These are phyloP conservation scores for Tringa solitaria DNA, from an alignment of 2,113 vertebrate species.

Conservation along the genomic window DNA sequence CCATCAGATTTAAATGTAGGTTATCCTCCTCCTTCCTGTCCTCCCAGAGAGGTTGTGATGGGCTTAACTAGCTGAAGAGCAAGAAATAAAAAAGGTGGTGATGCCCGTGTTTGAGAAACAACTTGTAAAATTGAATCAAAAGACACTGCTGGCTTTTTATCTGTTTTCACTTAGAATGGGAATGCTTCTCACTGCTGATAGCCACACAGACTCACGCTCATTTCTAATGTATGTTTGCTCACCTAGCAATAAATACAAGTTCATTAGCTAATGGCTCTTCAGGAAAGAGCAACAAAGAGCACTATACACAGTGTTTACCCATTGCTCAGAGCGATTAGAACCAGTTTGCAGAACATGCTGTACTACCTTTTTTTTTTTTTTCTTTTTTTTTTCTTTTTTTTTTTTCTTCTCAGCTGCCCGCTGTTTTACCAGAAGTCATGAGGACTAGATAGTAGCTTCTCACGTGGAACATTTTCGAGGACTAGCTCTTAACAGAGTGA, in stretches of 20 bases:
- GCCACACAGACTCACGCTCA: neutral
- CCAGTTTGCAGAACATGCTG: neutral
- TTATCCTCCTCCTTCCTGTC: constrained; percentile 60
- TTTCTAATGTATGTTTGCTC: constrained; percentile 17
- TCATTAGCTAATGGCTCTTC: constrained; percentile 28
- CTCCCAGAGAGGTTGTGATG: neutral
- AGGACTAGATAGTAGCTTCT: neutral
- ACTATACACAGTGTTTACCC: neutral
- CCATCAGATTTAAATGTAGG: constrained; percentile 63
- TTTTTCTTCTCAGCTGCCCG: neutral
- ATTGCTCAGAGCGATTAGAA: neutral
- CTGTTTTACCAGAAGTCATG: neutral
- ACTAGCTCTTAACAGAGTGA: neutral
- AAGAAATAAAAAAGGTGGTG: neutral
- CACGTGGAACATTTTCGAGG: neutral
- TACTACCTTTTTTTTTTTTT: neutral
- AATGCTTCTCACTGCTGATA: neutral
- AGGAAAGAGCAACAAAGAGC: constrained; percentile 10
- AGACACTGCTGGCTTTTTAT: neutral
- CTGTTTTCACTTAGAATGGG: neutral
- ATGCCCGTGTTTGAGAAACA: neutral
- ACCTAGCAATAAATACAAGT: neutral
- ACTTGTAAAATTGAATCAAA: neutral
- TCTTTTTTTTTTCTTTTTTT: neutral
- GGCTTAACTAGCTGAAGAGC: constrained; percentile 10